A percentile compares a stretch with the other conserved stretches of the same genome.
phyloP scores from a whole-genome alignment of 2,113 vertebrate species.

The Sporophila hypoxantha region DNA sequence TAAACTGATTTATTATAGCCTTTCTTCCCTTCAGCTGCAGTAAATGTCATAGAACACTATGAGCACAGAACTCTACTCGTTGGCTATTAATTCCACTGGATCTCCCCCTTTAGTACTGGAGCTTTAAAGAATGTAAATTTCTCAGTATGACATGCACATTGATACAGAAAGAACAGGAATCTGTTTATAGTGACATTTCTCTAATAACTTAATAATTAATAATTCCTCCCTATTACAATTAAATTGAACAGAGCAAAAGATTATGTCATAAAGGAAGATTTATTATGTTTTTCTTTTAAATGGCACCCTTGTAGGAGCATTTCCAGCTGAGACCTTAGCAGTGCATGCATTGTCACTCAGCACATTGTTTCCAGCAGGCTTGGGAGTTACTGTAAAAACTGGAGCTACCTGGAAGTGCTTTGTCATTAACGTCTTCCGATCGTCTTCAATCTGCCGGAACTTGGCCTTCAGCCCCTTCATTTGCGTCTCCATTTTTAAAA shows the following conservation, averaged over 20 bases:
- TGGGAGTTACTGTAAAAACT: not conserved
- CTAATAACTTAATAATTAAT: slow-evolving; percentile 23
- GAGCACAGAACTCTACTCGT: not conserved
- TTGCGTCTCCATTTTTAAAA: slow-evolving; percentile 98
- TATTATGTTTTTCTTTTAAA: not conserved
- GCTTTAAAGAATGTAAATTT: not conserved
- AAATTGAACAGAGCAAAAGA: not conserved
- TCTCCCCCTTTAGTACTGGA: not conserved
- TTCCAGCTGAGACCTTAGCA: slow-evolving; percentile 9
- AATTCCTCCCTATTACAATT: not conserved
- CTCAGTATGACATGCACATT: not conserved
- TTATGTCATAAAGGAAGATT: not conserved
- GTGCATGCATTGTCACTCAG: not conserved
- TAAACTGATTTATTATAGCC: not conserved
- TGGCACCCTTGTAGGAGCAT: not conserved
- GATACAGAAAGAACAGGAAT: not conserved
- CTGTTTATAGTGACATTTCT: not conserved
- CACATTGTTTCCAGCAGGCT: not conserved
- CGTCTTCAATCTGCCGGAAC: slow-evolving; percentile 94
- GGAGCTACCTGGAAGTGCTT: slow-evolving; percentile 91
- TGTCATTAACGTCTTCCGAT: slow-evolving; percentile 92
- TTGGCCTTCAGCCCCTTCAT: slow-evolving; percentile 96
- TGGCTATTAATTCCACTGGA: not conserved
- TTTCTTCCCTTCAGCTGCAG: not conserved
- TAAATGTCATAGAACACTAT: slow-evolving; percentile 3